These are phyloP conservation scores for Euura saliciscinereae DNA, from an alignment of 1,140 invertebrate species.

Conservation along the genomic window DNA sequence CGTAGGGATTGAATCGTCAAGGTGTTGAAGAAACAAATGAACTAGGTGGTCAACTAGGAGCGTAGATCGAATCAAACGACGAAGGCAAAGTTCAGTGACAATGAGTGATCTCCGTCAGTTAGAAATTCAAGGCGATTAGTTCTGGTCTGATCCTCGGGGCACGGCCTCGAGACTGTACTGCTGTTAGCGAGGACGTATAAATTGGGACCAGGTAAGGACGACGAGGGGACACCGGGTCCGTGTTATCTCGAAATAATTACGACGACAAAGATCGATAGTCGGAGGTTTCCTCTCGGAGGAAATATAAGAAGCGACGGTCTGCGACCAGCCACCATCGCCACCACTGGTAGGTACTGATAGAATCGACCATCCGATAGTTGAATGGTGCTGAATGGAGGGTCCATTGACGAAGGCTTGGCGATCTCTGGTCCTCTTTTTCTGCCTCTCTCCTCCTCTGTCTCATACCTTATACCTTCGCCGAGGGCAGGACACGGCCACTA, in stretches of 20 bases:
- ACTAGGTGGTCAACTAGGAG: too few species aligned
- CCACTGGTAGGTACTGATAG: slow-evolving; percentile 38
- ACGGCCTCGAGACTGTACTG: background rate
- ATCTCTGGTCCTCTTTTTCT: slow-evolving; percentile 13
- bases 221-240: slow-evolving; percentile 25
- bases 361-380: slow-evolving; percentile 49
- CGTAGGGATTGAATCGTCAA: too few species aligned
- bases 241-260: slow-evolving; percentile 58
- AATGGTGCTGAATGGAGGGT: slow-evolving; percentile 55
- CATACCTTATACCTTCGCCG: slow-evolving; percentile 19
- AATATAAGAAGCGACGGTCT: background rate
- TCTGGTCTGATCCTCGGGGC: background rate
- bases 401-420: slow-evolving; percentile 3
- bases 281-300: background rate
- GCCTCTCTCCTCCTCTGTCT: slow-evolving; percentile 30
- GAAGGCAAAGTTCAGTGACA: background rate
- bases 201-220: background rate
- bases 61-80: background rate
- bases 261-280: slow-evolving; percentile 56
- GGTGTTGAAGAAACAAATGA: too few species aligned
- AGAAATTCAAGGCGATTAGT: background rate
- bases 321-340: slow-evolving; percentile 11
- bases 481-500: slow-evolving; percentile 23
- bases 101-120: slow-evolving; percentile 4
- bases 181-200: background rate